phyloP scores from a whole-genome alignment of 2,888 invertebrate genomes.

The Hirtodrosophila trivittata region DNA sequence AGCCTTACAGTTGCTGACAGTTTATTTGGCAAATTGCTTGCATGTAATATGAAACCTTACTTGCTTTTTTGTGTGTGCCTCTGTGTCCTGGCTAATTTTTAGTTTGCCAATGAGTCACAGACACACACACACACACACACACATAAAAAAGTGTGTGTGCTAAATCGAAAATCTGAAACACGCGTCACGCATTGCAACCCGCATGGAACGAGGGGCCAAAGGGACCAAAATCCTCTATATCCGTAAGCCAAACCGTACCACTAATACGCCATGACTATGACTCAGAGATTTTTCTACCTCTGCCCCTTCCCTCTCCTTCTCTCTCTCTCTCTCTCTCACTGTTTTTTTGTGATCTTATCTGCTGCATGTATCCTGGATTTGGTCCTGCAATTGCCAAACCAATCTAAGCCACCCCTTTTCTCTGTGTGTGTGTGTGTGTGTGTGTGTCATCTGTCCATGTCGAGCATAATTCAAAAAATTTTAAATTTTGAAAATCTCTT shows the following conservation, averaged over 20 bases:
- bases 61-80: slow-evolving; percentile 3
- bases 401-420: slow-evolving; percentile 48
- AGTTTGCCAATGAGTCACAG: slow-evolving; percentile 56
- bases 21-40: slow-evolving; percentile 81
- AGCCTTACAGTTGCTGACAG: slow-evolving; percentile 68
- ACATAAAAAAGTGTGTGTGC: slow-evolving; percentile 60
- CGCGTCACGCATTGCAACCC: slow-evolving; percentile 67
- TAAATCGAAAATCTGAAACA: slow-evolving; percentile 80
- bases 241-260: slow-evolving; percentile 23
- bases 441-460: slow-evolving; percentile 37
- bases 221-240: slow-evolving; percentile 21
- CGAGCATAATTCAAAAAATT: slow-evolving; percentile 70
- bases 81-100: slow-evolving; percentile 69
- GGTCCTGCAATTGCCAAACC: slow-evolving; percentile 17
- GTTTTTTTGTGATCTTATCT: slow-evolving; percentile 45
- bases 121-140: slow-evolving; percentile 17
- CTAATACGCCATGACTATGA: slow-evolving; percentile 74
- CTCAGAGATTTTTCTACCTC: slow-evolving; percentile 56
- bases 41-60: slow-evolving; percentile 76
- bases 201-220: slow-evolving; percentile 7
- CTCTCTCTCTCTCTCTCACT: not conserved
- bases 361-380: slow-evolving; percentile 26
- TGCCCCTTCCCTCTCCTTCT: not conserved
- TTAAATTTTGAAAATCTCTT: slow-evolving; percentile 66
- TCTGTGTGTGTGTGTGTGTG: slow-evolving; percentile 5